These are phyloP conservation scores for Macroglossus sobrinus DNA, from an alignment of 2,113 vertebrate species.

Conservation along the genomic window DNA sequence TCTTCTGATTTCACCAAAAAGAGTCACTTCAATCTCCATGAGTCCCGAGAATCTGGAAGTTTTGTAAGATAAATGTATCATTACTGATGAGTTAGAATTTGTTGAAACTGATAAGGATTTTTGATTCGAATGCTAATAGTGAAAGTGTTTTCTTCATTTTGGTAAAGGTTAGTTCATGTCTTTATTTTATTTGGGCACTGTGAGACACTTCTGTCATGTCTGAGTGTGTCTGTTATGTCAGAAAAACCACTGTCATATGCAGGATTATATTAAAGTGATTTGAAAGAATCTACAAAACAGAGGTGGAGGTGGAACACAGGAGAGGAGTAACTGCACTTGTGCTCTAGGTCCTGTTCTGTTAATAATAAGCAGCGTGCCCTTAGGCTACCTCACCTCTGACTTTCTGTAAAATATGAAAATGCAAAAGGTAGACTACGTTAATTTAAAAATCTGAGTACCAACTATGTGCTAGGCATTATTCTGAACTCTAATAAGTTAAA, in stretches of 20 bases:
- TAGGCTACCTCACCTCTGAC: background rate
- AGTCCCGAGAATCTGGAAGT: background rate
- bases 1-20: slow-evolving; percentile 12
- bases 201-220: background rate
- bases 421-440: background rate
- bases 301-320: background rate
- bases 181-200: background rate
- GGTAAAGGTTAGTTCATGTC: slow-evolving; percentile 18
- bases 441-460: background rate
- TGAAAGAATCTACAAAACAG: slow-evolving; percentile 25
- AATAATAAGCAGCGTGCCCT: background rate
- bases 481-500: background rate
- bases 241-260: background rate
- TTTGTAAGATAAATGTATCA: slow-evolving; percentile 3
- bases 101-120: background rate
- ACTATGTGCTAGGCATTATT: background rate
- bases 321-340: background rate
- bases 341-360: background rate
- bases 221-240: background rate
- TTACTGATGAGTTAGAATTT: background rate
- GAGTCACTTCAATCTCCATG: background rate
- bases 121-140: background rate
- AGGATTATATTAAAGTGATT: slow-evolving; percentile 17
- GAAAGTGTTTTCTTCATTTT: slow-evolving; percentile 33
- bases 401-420: slow-evolving; percentile 25